These are phyloP conservation scores for Seriola aureovittata DNA, from an alignment of 2,113 vertebrate genomes.

Conservation along the genomic window DNA sequence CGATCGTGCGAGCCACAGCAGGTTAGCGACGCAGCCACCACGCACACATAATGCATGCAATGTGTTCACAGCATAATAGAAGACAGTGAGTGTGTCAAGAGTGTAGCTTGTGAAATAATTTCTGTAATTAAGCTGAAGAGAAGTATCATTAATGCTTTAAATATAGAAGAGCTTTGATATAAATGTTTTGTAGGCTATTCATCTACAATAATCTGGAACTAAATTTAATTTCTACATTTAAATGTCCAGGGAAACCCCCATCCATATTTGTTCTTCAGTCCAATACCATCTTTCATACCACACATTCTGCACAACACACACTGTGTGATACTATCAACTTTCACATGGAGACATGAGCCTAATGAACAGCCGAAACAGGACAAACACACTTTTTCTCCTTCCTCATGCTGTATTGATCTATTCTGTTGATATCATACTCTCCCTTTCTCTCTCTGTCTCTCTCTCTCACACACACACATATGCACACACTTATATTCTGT, in stretches of 20 bases:
- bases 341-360: slow-evolving; percentile 69
- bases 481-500: slow-evolving; percentile 5
- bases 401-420: slow-evolving; percentile 69
- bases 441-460: not conserved
- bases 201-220: not conserved
- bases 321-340: slow-evolving; percentile 64
- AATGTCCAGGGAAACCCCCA: slow-evolving; percentile 51
- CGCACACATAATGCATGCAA: too few relatives aligned
- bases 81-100: too few relatives aligned
- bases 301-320: slow-evolving; percentile 49
- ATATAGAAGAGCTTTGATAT: too few relatives aligned
- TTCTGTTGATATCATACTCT: slow-evolving; percentile 60
- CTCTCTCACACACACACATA: slow-evolving; percentile 13
- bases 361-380: slow-evolving; percentile 72
- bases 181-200: not conserved
- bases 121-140: too few relatives aligned
- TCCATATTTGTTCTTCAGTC: slow-evolving; percentile 18
- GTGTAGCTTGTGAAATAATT: too few relatives aligned
- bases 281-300: slow-evolving; percentile 45
- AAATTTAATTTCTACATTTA: not conserved
- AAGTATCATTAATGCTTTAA: too few relatives aligned
- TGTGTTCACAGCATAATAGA: too few relatives aligned
- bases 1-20: too few relatives aligned
- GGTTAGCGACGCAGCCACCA: too few relatives aligned
- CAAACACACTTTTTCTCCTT: slow-evolving; percentile 65